Conservation (phyloP, 1,140 invertebrate species). For the Ladona fulva region DNA sequence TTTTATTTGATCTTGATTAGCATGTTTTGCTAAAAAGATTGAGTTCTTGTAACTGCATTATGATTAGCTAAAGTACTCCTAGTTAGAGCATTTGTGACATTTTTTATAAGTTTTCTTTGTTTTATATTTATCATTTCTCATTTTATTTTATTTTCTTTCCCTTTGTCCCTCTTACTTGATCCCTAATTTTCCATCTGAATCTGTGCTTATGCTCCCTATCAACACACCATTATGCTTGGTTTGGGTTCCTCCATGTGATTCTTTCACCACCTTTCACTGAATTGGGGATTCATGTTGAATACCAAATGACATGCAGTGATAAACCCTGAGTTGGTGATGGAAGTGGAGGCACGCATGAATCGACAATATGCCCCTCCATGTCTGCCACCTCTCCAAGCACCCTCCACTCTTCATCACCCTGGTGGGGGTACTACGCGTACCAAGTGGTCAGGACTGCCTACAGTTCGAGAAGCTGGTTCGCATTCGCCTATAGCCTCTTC, state of each 20-base stretch:
- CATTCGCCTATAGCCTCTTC: background rate
- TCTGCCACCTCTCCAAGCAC: conserved; percentile 36
- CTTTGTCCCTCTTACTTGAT: conserved; percentile 24
- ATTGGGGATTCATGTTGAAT: conserved; percentile 21
- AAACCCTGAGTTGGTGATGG: conserved; percentile 74
- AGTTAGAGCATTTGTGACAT: background rate
- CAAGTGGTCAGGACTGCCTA: conserved; percentile 25
- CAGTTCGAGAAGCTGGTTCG: conserved; percentile 22
- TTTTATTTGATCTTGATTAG: conserved; percentile 15
- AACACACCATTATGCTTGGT: too few species aligned
- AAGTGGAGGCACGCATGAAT: conserved; percentile 82
- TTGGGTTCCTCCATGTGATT: too few species aligned
- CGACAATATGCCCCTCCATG: conserved; percentile 63
- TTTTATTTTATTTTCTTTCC: conserved; percentile 22
- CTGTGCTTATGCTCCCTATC: too few species aligned
- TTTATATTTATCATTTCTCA: conserved; percentile 14
- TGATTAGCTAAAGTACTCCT: too few species aligned
- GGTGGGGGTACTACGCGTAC: conserved; percentile 26
- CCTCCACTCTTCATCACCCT: conserved; percentile 30
- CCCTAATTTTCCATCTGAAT: conserved; percentile 11
- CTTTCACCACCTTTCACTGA: conserved; percentile 18
- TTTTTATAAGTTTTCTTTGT: conserved; percentile 23
- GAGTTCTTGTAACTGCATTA: background rate
- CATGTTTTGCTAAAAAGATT: conserved; percentile 21
- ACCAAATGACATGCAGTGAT: conserved; percentile 51